Evolutionary conservation across 2,888 invertebrate species (phyloP).

Genomic region (Ophraella communa): DNA sequence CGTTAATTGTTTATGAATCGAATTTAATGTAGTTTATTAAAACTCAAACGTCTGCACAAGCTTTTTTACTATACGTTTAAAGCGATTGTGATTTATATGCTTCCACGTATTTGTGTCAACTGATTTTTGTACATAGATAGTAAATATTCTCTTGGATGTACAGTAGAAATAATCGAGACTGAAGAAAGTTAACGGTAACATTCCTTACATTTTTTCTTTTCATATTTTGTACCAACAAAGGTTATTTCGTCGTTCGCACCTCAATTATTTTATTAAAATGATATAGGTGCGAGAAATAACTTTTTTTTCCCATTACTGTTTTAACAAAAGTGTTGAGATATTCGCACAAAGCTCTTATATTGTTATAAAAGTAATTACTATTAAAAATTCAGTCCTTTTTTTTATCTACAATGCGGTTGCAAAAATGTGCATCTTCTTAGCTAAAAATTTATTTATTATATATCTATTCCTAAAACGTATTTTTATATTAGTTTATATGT

Average conservation of each 20-base stretch:
- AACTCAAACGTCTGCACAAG: slow-evolving; percentile 11
- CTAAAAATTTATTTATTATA: slow-evolving; percentile 11
- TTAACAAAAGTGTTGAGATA: too few relatives aligned
- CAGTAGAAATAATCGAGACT: neutral
- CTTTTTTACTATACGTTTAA: slow-evolving; percentile 37
- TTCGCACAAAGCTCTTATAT: too few relatives aligned
- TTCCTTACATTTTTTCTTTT: too few relatives aligned
- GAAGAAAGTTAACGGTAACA: neutral
- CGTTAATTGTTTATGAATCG: neutral
- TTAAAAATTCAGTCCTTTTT: neutral
- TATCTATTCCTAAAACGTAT: slow-evolving; percentile 16
- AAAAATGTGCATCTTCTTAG: neutral
- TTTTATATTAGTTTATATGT: slow-evolving; percentile 22
- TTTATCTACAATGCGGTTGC: neutral
- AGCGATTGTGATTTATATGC: slow-evolving; percentile 56
- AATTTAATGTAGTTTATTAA: neutral
- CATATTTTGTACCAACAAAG: too few relatives aligned
- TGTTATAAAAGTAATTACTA: too few relatives aligned
- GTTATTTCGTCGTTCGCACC: too few relatives aligned
- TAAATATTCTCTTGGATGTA: neutral
- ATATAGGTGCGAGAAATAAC: too few relatives aligned
- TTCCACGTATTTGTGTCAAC: slow-evolving; percentile 48
- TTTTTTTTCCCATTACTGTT: too few relatives aligned
- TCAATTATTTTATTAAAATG: too few relatives aligned
- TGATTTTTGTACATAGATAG: slow-evolving; percentile 23